Evolutionary conservation across 92 coral and sea anemone genomes (phyloP), one percentile per base, ranked within the genome.

Genomic region (Epizoanthus scotinus): DNA sequence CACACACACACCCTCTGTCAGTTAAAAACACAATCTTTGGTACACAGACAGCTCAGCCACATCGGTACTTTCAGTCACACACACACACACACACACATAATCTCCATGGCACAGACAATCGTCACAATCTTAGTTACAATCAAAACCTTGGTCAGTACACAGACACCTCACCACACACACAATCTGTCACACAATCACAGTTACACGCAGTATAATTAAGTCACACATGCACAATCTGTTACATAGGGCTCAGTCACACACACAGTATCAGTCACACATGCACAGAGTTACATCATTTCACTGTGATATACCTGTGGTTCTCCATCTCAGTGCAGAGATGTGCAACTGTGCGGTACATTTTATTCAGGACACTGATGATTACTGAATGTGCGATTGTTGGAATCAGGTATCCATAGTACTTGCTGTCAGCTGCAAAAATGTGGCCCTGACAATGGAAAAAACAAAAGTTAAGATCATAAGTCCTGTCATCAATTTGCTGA

Each of bases 331-430:
- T 95, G 68, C 99, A 95, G 67, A 86, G 83, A 49, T 88, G 88
- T 60, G 99, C 99, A 52, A 95, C 97, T 71, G 98, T 78, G 60
- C 99, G 93, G 85, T 95, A 95, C 70, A 95, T 67, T 70, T 88
- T 89, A 84, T 95, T 95, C 21, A 95, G 88, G 29, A 93, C 61
- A 73, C 84, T 95, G 64, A 95, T 95, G 12, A 95, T 98, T 24
- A 95, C 63, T 25, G 99, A 95, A 78, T 95, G 99, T 25, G 96
- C 94, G 71, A 95, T 79, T 21, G 99, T 95, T 65, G 99, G 99
- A 67, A 95, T 89, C 22, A 95, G 85, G 84, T 95, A 95, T 0
- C 99, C 99, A 82, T 93, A 91, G 69, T 95, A 95, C 58, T 94
- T 78, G 77, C 83, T 95, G 72, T 95, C 99, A 42, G 94, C 99